phyloP scores from a whole-genome alignment of 2,888 invertebrate genomes.

The Melanostoma scalare region DNA sequence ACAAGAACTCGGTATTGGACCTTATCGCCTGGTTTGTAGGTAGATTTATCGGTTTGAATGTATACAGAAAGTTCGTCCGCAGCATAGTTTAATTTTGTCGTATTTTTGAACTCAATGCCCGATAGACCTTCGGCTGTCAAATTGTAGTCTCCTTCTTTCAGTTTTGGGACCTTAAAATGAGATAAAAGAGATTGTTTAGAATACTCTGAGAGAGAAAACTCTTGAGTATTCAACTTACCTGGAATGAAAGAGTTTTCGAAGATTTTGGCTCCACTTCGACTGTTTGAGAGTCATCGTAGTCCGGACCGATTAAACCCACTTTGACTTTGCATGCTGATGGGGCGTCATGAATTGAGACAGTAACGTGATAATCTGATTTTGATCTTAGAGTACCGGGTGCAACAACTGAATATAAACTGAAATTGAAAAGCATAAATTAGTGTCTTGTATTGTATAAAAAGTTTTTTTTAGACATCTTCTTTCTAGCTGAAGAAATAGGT shows the following conservation, averaged over 20 bases:
- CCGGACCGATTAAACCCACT: constrained; percentile 89
- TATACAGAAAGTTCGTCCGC: constrained; percentile 88
- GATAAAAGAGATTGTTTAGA: not conserved
- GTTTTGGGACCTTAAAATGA: constrained; percentile 73
- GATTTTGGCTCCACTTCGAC: constrained; percentile 88
- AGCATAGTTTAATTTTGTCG: constrained; percentile 88
- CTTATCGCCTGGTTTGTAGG: constrained; percentile 93
- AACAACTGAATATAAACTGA: constrained; percentile 87
- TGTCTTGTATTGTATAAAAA: too few species aligned
- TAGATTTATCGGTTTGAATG: constrained; percentile 95
- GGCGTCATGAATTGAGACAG: constrained; percentile 84
- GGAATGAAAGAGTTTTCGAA: constrained; percentile 87
- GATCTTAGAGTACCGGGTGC: constrained; percentile 91
- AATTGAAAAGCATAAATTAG: constrained; percentile 9
- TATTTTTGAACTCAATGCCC: constrained; percentile 88
- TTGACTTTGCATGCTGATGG: constrained; percentile 83
- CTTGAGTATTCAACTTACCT: constrained; percentile 82
- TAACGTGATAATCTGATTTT: constrained; percentile 91
- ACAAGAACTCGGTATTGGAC: constrained; percentile 89
- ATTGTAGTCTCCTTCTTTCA: constrained; percentile 77
- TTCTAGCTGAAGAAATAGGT: too few species aligned
- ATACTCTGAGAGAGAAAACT: not conserved
- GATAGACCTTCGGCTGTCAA: constrained; percentile 84
- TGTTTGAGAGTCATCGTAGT: constrained; percentile 87
- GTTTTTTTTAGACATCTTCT: too few species aligned